Evolutionary conservation across 2,888 invertebrate genomes (phyloP).

Genomic region (Trisateles emortualis): DNA sequence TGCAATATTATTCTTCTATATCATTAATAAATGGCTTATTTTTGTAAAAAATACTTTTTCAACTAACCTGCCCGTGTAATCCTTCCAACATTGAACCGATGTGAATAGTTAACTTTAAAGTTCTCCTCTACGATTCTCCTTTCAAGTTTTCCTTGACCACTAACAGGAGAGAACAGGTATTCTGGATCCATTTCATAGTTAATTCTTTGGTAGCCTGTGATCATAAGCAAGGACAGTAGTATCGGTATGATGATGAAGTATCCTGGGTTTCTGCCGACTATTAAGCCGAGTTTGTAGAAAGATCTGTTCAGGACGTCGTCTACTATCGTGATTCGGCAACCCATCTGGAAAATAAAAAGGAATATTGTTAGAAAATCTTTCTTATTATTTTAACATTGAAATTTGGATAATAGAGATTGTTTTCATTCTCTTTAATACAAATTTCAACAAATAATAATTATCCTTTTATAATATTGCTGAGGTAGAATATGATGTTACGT

Average conservation of each 20-base stretch:
- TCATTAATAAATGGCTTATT: neutral
- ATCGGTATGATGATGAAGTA: constrained; percentile 96
- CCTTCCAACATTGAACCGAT: constrained; percentile 94
- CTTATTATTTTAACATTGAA: too few relatives aligned
- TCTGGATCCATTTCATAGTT: constrained; percentile 97
- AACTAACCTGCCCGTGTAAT: constrained; percentile 94
- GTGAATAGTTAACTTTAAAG: constrained; percentile 96
- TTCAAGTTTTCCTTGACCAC: constrained; percentile 94
- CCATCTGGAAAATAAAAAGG: constrained; percentile 88
- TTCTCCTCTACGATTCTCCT: constrained; percentile 92
- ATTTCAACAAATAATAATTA: too few relatives aligned
- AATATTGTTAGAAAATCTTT: constrained; percentile 1
- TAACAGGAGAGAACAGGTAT: constrained; percentile 95
- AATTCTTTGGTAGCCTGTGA: constrained; percentile 95
- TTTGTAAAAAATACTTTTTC: neutral
- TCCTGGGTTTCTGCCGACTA: constrained; percentile 93
- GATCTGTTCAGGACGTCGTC: constrained; percentile 93
- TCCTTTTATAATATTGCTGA: too few relatives aligned
- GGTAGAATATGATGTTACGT: too few relatives aligned
- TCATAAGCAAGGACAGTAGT: constrained; percentile 92
- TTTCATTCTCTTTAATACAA: too few relatives aligned
- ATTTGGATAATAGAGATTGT: too few relatives aligned
- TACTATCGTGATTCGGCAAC: constrained; percentile 90
- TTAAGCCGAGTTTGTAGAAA: constrained; percentile 93
- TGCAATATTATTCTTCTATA: too few relatives aligned